Evolutionary conservation across 2,113 vertebrate genomes (phyloP), one percentile per base, ranked within the genome.

Genomic region (Euleptes europaea): DNA sequence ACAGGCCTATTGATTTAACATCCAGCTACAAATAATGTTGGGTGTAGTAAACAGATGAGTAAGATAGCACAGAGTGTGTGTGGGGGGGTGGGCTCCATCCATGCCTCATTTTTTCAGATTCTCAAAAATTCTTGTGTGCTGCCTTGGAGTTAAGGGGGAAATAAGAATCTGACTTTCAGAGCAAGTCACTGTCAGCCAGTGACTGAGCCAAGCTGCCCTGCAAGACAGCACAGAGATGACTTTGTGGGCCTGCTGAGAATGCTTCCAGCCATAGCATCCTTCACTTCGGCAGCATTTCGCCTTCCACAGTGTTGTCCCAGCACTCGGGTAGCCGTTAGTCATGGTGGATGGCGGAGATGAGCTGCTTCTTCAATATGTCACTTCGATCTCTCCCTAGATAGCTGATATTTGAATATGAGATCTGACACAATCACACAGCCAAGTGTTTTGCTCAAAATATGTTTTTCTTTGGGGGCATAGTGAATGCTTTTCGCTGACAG

Each of bases 401-500:
- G 80, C 82, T 19, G 79, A 42, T 21, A 0, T 17, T 2, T 12
- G 44, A 9, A 51, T 0, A 40, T 47, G 0, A 85, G 47, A 77
- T 67, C 65, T 85, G 85, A 83, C 79, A 83, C 1, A 19, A 80
- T 51, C 85, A 15, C 85, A 66, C 38, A 21, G 54, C 66, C 71
- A 67, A 87, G 47, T 40, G 83, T 88, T 83, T 69, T 4, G n/a
- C 90, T 80, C 11, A 6, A 49, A 85, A 87, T 70, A 38, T 1
- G 33, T 51, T 82, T 84, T 78, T 84, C 73, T 49, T 86, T 78
- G 77, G 42, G 63, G 72, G 60, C 60, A 63, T 7, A 84, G 49
- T 70, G n/a, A 19, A 63, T 69, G 44, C 23, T 88, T 69, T 74
- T 42, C 21, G 81, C 81, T 69, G 73, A 47, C 81, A 90, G 81